Conservation (phyloP, 2,113 vertebrate genomes). For the Megaceryle torquata region DNA sequence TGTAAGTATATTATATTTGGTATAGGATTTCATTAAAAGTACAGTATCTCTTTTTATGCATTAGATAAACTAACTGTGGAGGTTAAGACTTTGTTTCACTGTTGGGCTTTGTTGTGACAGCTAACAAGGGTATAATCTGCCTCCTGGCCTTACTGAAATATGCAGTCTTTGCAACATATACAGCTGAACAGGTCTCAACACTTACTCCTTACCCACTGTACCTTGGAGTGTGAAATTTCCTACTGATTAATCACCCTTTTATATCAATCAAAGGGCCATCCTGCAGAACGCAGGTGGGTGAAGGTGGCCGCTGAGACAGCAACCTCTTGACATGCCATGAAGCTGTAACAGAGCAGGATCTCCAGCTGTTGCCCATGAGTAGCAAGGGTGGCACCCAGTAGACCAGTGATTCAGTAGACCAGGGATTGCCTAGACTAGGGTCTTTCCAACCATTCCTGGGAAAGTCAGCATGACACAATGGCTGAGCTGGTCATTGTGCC, state of each 20-base stretch:
- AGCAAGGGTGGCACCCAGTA: not conserved
- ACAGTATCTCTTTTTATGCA: not conserved
- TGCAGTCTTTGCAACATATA: not conserved
- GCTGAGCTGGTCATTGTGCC: not conserved
- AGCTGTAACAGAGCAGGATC: not conserved
- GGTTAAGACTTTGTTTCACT: not conserved
- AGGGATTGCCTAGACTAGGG: not conserved
- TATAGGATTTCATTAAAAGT: not conserved
- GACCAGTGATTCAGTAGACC: no score
- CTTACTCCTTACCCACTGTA: not conserved
- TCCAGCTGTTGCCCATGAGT: rapidly evolving
- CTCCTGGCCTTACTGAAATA: not conserved
- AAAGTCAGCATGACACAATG: rapidly evolving
- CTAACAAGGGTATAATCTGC: not conserved
- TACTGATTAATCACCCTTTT: not conserved
- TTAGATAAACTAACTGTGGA: not conserved
- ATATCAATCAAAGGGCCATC: not conserved
- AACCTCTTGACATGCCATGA: not conserved
- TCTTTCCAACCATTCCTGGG: not conserved
- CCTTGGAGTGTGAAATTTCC: not conserved
- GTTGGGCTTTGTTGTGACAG: not conserved
- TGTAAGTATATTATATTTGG: not conserved
- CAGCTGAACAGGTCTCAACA: not conserved
- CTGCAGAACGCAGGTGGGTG: not conserved
- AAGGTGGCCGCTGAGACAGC: not conserved